Evolutionary conservation across 2,113 vertebrate genomes (phyloP), one percentile per base, ranked within the genome.

Genomic region (Rhizomys pruinosus): DNA sequence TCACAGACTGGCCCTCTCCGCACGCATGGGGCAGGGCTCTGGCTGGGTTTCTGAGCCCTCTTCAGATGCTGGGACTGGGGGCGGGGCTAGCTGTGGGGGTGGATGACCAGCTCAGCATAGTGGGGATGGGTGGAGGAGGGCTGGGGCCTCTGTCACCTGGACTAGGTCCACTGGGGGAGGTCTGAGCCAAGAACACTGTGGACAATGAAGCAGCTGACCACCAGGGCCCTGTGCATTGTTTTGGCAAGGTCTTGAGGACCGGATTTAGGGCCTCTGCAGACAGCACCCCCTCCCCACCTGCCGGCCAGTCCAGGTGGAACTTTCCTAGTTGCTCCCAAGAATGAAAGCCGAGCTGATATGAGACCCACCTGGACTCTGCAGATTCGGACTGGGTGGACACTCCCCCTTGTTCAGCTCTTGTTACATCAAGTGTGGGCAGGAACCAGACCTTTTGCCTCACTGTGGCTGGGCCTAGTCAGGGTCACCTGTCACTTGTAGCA

Each of bases 271-370:
- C n/a, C 34, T 42, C 6, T 5, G 7, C 10, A 74, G 29, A 5
- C 10, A 72, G 19, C 29, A 52, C 32, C 55, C 63, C 68, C n/a
- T 2, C 22, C n/a, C 23, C 25, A 57, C 52, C 66, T 10, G 10
- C 27, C 74, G 3, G 5, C 9, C 39, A 39, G 29, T 8, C 17
- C 63, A 61, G 64, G 10, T 15, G 39, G 12, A 0, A 0, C 23
- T 20, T 15, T 39, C 5, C 25, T 23, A 37, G 39, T 61, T 27
- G 4, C 34, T 42, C 37, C 20, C 34, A 42, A 22, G 19, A 71
- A 25, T 42, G 25, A 52, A 23, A 57, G 61, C 69, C 32, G 32
- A 37, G 16, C 61, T 92, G 69, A n/a, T 47, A 57, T 37, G 34
- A 42, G 39, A 19, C 2, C 42, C 68, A 3, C 19, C 13, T 82